phyloP scores from a whole-genome alignment of 2,888 invertebrate species.

The Druceiella hillmani region DNA sequence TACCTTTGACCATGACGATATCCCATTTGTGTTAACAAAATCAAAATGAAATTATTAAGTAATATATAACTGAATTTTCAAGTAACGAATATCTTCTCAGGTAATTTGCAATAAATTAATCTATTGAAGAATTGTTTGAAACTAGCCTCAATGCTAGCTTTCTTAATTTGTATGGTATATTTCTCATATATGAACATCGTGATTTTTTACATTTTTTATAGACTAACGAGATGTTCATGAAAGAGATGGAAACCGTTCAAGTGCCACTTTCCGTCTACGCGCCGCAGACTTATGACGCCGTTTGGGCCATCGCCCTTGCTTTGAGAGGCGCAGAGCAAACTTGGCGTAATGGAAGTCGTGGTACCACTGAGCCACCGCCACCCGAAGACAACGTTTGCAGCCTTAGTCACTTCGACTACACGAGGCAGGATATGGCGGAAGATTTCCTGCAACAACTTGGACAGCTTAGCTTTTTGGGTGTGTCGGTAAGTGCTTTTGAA shows the following conservation, averaged over 20 bases:
- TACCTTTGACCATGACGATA: too few relatives aligned
- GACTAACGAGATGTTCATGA: constrained; percentile 61
- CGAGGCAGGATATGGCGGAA: constrained; percentile 65
- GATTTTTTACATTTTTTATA: constrained; percentile 29
- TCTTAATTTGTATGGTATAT: too few relatives aligned
- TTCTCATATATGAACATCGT: too few relatives aligned
- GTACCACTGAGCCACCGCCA: constrained; percentile 25
- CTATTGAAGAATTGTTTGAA: too few relatives aligned
- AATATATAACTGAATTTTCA: too few relatives aligned
- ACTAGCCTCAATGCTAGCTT: too few relatives aligned
- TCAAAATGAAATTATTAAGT: too few relatives aligned
- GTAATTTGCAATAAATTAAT: too few relatives aligned
- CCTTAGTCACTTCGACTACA: constrained; percentile 66
- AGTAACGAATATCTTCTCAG: too few relatives aligned
- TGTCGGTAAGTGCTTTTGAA: constrained; percentile 64
- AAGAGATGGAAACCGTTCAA: constrained; percentile 50
- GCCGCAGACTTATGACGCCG: constrained; percentile 82
- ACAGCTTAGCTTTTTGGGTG: constrained; percentile 71
- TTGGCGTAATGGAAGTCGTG: constrained; percentile 40
- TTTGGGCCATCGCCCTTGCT: constrained; percentile 84
- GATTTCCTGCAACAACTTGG: constrained; percentile 67
- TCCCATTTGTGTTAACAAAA: too few relatives aligned
- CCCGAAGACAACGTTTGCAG: constrained; percentile 27
- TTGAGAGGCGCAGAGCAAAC: constrained; percentile 59
- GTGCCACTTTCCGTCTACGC: constrained; percentile 61